Conservation (phyloP, 64 coral and sea anemone genomes). For the Catalaphyllia jardinei region DNA sequence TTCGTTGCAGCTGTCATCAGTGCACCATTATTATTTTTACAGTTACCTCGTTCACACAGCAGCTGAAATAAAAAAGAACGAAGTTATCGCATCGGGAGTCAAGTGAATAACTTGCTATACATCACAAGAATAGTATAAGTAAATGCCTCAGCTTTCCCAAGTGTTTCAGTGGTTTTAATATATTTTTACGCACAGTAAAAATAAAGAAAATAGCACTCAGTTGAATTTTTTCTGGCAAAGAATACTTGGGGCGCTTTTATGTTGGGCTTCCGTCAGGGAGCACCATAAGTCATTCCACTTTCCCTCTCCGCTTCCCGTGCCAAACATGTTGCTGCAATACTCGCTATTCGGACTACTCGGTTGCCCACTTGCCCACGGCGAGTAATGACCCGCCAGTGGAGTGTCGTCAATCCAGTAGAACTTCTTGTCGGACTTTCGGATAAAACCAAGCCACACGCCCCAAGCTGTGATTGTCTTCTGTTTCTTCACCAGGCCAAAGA, state of each 20-base stretch:
- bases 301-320: not conserved
- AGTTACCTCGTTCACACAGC: no score
- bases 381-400: not conserved
- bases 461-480: not conserved
- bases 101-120: no score
- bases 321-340: not conserved
- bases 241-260: not conserved
- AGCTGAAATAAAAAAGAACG: no score
- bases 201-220: not conserved
- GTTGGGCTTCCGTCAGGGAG: not conserved
- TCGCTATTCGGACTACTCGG: not conserved
- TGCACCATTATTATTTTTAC: no score
- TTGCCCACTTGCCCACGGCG: not conserved
- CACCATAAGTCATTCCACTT: not conserved
- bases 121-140: no score
- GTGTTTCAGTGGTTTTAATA: not conserved
- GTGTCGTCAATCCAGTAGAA: conserved; percentile 23
- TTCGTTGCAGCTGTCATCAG: no score
- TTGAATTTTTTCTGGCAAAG: not conserved
- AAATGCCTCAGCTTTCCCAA: not conserved
- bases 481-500: not conserved
- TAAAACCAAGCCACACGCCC: conserved; percentile 27
- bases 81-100: no score
- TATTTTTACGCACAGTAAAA: not conserved
- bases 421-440: not conserved